These are phyloP conservation scores for Saguinus midas DNA, from an alignment of 2,113 vertebrate species.

Conservation along the genomic window DNA sequence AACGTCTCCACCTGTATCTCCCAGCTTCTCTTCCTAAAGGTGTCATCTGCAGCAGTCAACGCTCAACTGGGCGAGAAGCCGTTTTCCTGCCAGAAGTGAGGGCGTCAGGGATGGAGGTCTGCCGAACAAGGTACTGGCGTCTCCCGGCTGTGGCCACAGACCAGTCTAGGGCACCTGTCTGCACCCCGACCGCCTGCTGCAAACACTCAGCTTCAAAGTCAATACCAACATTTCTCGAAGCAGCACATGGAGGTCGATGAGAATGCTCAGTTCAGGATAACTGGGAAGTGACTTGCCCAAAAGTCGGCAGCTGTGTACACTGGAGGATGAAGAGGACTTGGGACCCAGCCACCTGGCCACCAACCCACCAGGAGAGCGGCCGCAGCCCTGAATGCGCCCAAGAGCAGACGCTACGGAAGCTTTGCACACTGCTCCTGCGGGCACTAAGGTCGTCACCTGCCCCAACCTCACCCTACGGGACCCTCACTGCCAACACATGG, in stretches of 20 bases:
- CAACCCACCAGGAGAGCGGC: background rate
- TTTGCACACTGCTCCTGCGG: background rate
- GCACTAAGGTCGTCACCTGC: too few species aligned
- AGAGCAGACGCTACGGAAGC: fast-evolving
- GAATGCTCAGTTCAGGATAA: background rate
- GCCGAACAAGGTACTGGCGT: fast-evolving
- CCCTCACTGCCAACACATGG: background rate
- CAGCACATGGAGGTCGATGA: background rate
- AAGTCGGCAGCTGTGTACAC: background rate
- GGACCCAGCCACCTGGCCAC: background rate
- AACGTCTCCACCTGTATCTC: background rate
- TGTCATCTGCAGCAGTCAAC: background rate
- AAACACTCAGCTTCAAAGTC: background rate
- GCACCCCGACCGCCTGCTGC: background rate
- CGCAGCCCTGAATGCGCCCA: background rate
- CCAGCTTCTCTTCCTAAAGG: background rate
- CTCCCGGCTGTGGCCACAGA: background rate
- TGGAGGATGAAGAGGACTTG: background rate
- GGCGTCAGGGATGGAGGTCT: background rate
- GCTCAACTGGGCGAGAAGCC: too few species aligned
- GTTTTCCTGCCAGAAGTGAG: background rate
- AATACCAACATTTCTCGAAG: background rate
- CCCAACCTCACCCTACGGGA: background rate
- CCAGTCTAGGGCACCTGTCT: background rate
- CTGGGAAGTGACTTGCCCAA: background rate